phyloP scores from a whole-genome alignment of 2,888 invertebrate species.

The Yponomeuta malinellus region DNA sequence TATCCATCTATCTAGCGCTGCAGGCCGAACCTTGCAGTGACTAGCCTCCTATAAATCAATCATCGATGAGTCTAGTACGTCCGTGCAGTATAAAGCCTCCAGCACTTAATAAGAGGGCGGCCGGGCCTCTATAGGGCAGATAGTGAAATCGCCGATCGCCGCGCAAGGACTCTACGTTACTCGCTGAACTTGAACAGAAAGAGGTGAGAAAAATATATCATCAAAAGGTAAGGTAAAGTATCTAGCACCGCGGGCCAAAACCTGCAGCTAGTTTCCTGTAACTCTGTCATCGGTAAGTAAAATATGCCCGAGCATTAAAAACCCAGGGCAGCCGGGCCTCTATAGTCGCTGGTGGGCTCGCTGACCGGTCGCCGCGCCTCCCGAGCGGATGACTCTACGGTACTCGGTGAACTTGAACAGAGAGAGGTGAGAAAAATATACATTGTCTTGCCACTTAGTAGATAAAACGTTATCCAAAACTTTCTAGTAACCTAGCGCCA shows the following conservation, averaged over 20 bases:
- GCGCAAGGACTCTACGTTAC: conserved; percentile 79
- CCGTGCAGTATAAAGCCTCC: conserved; percentile 60
- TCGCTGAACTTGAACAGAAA: conserved; percentile 27
- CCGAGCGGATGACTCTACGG: conserved; percentile 82
- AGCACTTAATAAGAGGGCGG: conserved; percentile 41
- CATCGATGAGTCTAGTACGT: too few relatives aligned
- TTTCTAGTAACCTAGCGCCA: too few relatives aligned
- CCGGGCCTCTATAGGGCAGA: conserved; percentile 81
- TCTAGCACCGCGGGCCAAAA: too few relatives aligned
- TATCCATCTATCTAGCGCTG: too few relatives aligned
- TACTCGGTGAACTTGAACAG: conserved; percentile 42
- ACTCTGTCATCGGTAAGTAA: too few relatives aligned
- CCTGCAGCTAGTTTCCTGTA: too few relatives aligned
- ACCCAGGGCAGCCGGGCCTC: conserved; percentile 76
- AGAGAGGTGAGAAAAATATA: conserved; percentile 2
- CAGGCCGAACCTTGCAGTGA: too few relatives aligned
- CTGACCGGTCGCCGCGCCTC: conserved; percentile 85
- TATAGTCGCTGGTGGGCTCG: conserved; percentile 85
- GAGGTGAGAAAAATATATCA: background rate
- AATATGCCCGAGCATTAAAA: conserved; percentile 45
- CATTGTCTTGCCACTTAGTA: too few relatives aligned
- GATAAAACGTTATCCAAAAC: too few relatives aligned
- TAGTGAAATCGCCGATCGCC: conserved; percentile 87
- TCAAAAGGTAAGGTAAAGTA: too few relatives aligned
- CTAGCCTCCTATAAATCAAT: too few relatives aligned